A percentile compares a stretch with the other conserved stretches of the same genome.
Evolutionary conservation across 2,888 invertebrate genomes (phyloP).

Genomic region (Dryocosmus kuriphilus): DNA sequence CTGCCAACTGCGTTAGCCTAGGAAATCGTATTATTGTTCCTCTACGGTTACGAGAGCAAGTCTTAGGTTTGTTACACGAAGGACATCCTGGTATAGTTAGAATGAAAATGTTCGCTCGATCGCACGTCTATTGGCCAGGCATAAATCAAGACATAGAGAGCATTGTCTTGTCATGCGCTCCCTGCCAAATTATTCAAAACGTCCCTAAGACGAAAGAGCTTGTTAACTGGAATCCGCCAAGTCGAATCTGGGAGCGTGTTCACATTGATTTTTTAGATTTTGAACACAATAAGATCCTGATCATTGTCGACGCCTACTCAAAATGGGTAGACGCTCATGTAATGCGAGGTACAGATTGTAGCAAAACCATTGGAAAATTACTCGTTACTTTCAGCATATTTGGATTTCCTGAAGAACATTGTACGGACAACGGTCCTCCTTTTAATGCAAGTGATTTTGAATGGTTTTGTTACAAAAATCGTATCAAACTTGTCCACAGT

Average conservation of each 20-base stretch:
- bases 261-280: no score
- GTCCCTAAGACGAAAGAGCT: constrained; percentile 58
- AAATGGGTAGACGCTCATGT: constrained; percentile 71
- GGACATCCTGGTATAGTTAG: constrained; percentile 63
- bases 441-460: constrained; percentile 41
- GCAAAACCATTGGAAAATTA: constrained; percentile 44
- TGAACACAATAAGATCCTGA: no score
- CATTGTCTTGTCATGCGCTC: constrained; percentile 57
- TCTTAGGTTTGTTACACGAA: no score
- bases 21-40: no score
- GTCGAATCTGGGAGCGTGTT: constrained; percentile 69
- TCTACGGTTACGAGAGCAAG: no score
- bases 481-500: constrained; percentile 52
- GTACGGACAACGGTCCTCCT: constrained; percentile 49
- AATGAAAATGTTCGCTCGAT: constrained; percentile 64
- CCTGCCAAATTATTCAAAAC: constrained; percentile 61
- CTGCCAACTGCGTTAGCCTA: no score
- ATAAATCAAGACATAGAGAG: constrained; percentile 64
- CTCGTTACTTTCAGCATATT: constrained; percentile 46
- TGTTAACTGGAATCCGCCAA: constrained; percentile 51
- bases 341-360: constrained; percentile 43
- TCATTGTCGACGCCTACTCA: constrained; percentile 56
- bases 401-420: constrained; percentile 46
- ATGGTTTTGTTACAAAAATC: constrained; percentile 42
- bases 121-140: constrained; percentile 64